These are phyloP conservation scores for Drosophila melanosoma DNA, from an alignment of 2,888 invertebrate genomes.

Conservation along the genomic window DNA sequence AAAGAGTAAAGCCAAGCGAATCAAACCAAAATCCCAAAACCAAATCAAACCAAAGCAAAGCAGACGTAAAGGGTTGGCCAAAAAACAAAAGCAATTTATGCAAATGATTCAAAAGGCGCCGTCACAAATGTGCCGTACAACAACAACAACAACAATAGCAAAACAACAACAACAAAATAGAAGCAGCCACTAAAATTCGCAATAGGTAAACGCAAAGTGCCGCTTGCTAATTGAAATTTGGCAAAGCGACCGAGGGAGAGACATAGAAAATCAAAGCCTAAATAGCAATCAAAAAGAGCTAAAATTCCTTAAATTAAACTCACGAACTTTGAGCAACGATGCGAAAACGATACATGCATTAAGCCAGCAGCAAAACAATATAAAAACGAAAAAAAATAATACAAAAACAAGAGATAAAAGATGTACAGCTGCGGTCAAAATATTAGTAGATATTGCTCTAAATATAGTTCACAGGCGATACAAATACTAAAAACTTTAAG, in stretches of 20 bases:
- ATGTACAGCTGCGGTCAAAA: conserved; percentile 23
- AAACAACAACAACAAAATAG: conserved; percentile 23
- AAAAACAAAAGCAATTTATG: conserved; percentile 74
- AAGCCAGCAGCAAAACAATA: conserved; percentile 56
- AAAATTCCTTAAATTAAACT: conserved; percentile 82
- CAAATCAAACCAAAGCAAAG: conserved; percentile 4
- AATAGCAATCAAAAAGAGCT: conserved; percentile 78
- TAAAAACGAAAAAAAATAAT: conserved; percentile 39
- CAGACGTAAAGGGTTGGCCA: conserved; percentile 67
- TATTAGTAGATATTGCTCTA: background rate
- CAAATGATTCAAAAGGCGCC: conserved; percentile 77
- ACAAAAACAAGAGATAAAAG: conserved; percentile 46
- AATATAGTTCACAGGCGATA: background rate
- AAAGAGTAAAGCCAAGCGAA: conserved; percentile 41
- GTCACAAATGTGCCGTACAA: conserved; percentile 63
- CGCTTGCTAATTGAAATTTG: conserved; percentile 79
- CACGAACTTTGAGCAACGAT: conserved; percentile 81
- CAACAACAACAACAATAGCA: conserved; percentile 25
- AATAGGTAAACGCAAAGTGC: conserved; percentile 71
- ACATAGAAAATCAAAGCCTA: conserved; percentile 68
- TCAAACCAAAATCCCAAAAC: conserved; percentile 18
- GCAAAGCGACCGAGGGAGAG: conserved; percentile 30
- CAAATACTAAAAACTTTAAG: background rate
- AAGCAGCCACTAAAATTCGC: conserved; percentile 13
- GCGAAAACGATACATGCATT: conserved; percentile 81